Conservation (phyloP, 2,888 invertebrate genomes). For the Morpho helenor region DNA sequence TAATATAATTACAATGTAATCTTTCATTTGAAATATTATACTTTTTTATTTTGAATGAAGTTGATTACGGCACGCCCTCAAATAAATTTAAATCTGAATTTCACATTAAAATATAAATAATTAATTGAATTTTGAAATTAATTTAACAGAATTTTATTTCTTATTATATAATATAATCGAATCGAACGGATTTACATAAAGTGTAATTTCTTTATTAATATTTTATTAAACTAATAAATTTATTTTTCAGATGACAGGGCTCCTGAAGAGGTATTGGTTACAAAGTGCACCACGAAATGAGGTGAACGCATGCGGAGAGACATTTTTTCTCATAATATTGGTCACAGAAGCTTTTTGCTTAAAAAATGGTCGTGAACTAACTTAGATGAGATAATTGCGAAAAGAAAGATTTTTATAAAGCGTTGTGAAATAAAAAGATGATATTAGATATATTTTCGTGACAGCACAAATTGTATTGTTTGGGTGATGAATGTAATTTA, state of each 20-base stretch:
- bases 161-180: too few species aligned
- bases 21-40: too few species aligned
- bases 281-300: conserved; percentile 64
- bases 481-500: conserved; percentile 8
- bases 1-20: too few species aligned
- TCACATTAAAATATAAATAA: too few species aligned
- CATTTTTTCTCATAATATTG: conserved; percentile 53
- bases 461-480: conserved; percentile 33
- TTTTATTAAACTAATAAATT: too few species aligned
- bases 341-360: conserved; percentile 32
- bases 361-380: conserved; percentile 32
- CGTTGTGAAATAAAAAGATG: conserved; percentile 60
- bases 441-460: conserved; percentile 50
- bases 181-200: too few species aligned
- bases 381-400: conserved; percentile 17
- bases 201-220: too few species aligned
- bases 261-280: conserved; percentile 67
- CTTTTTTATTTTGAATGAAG: too few species aligned
- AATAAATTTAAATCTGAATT: too few species aligned
- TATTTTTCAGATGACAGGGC: conserved; percentile 69
- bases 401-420: conserved; percentile 47
- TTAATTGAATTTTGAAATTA: too few species aligned
- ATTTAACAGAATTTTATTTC: too few species aligned
- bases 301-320: conserved; percentile 46
- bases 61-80: too few species aligned